phyloP scores from a whole-genome alignment of 30 jellyfish, hydroid and myxozoan species.

The Hydractinia echinata region DNA sequence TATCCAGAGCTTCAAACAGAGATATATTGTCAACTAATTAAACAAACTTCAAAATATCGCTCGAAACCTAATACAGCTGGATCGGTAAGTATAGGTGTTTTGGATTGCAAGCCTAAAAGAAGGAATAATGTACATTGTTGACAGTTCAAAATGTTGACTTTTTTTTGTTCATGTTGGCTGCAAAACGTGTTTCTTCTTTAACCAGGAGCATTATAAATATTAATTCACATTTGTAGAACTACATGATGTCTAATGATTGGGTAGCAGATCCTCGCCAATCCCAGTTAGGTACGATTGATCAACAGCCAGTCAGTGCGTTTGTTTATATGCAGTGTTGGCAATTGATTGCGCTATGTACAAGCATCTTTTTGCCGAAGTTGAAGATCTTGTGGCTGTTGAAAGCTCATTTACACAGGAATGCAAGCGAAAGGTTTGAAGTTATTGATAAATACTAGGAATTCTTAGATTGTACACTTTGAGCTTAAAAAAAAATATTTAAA shows the following conservation, averaged over 20 bases:
- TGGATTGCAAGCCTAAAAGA: background rate
- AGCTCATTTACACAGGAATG: slow-evolving; percentile 65
- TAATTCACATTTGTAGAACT: slow-evolving; percentile 7
- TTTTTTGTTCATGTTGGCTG: too few relatives aligned
- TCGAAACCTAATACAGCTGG: slow-evolving; percentile 11
- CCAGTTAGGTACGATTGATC: slow-evolving; percentile 62
- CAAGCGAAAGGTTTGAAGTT: slow-evolving; percentile 56
- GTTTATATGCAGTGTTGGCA: slow-evolving; percentile 96
- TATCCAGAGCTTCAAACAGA: slow-evolving; percentile 93
- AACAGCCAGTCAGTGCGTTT: slow-evolving; percentile 68
- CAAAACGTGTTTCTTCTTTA: too few relatives aligned
- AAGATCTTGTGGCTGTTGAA: slow-evolving; percentile 88
- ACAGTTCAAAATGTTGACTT: too few relatives aligned
- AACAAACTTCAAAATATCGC: slow-evolving; percentile 84
- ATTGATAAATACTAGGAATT: too few relatives aligned
- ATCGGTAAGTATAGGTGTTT: background rate
- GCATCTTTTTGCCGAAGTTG: slow-evolving; percentile 86
- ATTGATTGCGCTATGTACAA: slow-evolving; percentile 72
- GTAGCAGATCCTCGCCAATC: slow-evolving; percentile 24
- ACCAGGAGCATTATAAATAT: too few relatives aligned
- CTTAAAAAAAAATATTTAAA: background rate
- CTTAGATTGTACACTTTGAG: background rate
- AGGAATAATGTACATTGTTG: background rate
- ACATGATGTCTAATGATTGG: slow-evolving; percentile 61
- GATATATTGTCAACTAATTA: slow-evolving; percentile 82